phyloP scores from a whole-genome alignment of 1,140 invertebrate genomes.

The Leptestheria dahalacensis region DNA sequence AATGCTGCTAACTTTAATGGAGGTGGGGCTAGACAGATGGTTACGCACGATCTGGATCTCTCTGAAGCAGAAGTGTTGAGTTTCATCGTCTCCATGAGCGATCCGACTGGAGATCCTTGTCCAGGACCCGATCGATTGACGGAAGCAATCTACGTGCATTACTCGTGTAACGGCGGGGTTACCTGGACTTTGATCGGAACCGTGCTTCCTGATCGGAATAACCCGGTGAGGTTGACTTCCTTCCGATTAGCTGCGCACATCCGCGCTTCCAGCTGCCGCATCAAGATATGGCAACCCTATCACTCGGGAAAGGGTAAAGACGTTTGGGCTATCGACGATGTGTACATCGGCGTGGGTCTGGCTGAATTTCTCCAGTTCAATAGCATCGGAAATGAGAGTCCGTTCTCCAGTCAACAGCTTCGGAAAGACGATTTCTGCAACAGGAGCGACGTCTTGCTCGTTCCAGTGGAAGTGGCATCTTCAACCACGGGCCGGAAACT shows the following conservation, averaged over 20 bases:
- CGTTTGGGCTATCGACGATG: conserved; percentile 34
- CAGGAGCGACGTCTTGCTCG: conserved; percentile 15
- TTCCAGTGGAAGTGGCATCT: conserved; percentile 18
- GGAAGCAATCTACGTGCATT: conserved; percentile 30
- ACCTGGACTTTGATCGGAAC: conserved; percentile 28
- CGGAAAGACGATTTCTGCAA: conserved; percentile 24
- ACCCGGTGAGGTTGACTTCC: conserved; percentile 26
- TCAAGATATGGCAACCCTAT: conserved; percentile 31
- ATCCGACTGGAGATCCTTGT: conserved; percentile 22
- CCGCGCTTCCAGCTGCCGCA: conserved; percentile 24
- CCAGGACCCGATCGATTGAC: conserved; percentile 26
- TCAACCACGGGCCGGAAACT: neutral
- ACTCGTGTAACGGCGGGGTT: conserved; percentile 30
- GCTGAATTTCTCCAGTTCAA: neutral
- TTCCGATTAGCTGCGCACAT: conserved; percentile 23
- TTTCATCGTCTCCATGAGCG: conserved; percentile 18
- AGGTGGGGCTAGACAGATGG: conserved; percentile 25
- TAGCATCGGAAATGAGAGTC: neutral
- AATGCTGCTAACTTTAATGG: conserved; percentile 31
- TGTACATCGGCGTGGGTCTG: conserved; percentile 23
- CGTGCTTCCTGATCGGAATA: conserved; percentile 23
- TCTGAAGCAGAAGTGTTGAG: conserved; percentile 22
- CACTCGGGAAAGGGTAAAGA: conserved; percentile 30
- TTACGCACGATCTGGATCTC: conserved; percentile 31
- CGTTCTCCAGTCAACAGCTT: conserved; percentile 25